Percentiles rank a stretch among this genome's conserved stretches.
Evolutionary conservation across 2,797 vertebrate species (phyloP).

Genomic region (Clarias platycephalus): DNA sequence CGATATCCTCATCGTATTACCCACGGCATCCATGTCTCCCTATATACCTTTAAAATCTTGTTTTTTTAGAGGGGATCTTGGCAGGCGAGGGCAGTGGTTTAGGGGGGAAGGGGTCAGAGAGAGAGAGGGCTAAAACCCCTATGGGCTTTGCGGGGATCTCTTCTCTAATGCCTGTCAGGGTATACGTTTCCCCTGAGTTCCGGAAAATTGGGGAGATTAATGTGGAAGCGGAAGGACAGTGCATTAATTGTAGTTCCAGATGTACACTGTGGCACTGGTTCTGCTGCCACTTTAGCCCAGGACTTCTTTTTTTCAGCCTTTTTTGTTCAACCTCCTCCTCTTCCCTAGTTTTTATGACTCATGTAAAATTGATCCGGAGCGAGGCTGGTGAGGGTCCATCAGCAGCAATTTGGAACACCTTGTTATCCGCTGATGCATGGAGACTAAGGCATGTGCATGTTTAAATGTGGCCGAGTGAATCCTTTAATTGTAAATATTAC

Average conservation of each 20-base stretch:
- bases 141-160: slow-evolving; percentile 60
- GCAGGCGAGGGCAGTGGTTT: slow-evolving; percentile 36
- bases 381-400: slow-evolving; percentile 64
- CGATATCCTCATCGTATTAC: slow-evolving; percentile 53
- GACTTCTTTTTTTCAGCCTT: slow-evolving; percentile 35
- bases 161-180: slow-evolving; percentile 65
- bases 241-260: slow-evolving; percentile 77
- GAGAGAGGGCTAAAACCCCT: slow-evolving; percentile 56
- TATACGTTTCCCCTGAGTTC: slow-evolving; percentile 72
- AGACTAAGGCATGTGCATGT: slow-evolving; percentile 27
- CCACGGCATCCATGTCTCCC: slow-evolving; percentile 45
- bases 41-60: slow-evolving; percentile 46
- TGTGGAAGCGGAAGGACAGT: slow-evolving; percentile 69
- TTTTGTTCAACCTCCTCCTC: slow-evolving; percentile 50
- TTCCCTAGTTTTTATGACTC: slow-evolving; percentile 69
- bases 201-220: slow-evolving; percentile 77
- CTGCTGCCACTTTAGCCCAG: slow-evolving; percentile 55
- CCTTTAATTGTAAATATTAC: slow-evolving; percentile 11
- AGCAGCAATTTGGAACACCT: slow-evolving; percentile 74
- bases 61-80: slow-evolving; percentile 29
- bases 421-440: slow-evolving; percentile 66
- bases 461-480: slow-evolving; percentile 16
- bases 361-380: slow-evolving; percentile 70
- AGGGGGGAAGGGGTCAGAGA: slow-evolving; percentile 41
- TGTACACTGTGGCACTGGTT: slow-evolving; percentile 57